Base-by-base conservation (phyloP, 2,888 invertebrate species). In the Keiferia lycopersicella region DNA sequence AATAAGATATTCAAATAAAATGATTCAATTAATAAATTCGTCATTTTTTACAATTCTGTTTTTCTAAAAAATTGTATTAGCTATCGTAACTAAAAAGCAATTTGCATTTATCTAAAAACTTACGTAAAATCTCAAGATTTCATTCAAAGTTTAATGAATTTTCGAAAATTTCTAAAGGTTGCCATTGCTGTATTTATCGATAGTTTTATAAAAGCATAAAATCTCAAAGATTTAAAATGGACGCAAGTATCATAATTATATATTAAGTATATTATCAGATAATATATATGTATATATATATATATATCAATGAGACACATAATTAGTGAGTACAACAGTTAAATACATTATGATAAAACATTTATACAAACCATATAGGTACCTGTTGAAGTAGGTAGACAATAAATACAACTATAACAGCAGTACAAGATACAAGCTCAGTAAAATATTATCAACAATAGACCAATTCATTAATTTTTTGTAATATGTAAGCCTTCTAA, bases 11-110 rank as follows among this genome's bases (percentile, higher is more conserved):
- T 73, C 71, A 76, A 78, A 70, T 66, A 66, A 78, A 73, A 60
- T 64, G 68, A 67, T 73, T 67, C 69, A 82, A 78, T 76, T 74
- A 78, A 80, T 80, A 83, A 83, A 83, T 83, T 83, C 82, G 74
- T 72, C 68, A 74, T 73, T 70, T 73, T 68, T 68, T 75, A 74
- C 69, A 72, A 73, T 69, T 66, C 60, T 64, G 70, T 67, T 68
- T n/a, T 74, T 72, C 75, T 78, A 80, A 71, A 78, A 76, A 74
- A 72, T 63, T 45, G 51, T 51, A 39, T 16, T 48, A 12, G 11
- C 50, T 39, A 11, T 34, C 26, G 6, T 22, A 57, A 38, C 38
- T 38, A 18, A 57, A 20, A 58, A 57, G 57, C 57, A 30, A 16
- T 16, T 34, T 16, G 20, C 39, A 58, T 39, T 58, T 39, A 20